Conservation (phyloP, 2,797 vertebrate genomes). For the Menidia menidia region DNA sequence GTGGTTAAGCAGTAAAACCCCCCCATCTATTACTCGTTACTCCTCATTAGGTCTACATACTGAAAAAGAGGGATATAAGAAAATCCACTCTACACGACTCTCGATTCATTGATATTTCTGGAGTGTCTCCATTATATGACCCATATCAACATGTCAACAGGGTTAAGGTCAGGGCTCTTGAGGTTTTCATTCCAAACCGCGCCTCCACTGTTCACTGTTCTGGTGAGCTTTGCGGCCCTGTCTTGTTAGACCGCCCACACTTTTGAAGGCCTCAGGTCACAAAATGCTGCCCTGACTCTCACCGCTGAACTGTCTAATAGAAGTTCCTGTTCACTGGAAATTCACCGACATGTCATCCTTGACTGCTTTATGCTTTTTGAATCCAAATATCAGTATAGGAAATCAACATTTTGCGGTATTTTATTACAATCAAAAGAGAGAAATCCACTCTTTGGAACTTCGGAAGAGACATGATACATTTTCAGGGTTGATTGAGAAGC, state of each 20-base stretch:
- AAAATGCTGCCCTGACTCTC: neutral
- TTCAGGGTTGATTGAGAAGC: neutral
- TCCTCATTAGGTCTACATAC: too few species aligned
- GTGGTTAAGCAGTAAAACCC: too few species aligned
- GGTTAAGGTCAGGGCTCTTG: neutral
- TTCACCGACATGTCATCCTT: neutral
- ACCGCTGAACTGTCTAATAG: neutral
- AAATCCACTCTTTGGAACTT: neutral
- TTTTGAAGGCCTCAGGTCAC: neutral
- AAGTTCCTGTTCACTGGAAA: neutral
- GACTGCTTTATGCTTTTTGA: neutral
- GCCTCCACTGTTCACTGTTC: neutral
- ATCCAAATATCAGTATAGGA: neutral
- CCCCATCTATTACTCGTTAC: too few species aligned
- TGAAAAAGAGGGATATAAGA: too few species aligned
- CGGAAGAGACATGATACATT: neutral
- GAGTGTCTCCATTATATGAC: neutral
- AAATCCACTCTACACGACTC: neutral
- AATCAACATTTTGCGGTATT: too few species aligned
- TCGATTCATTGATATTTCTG: neutral
- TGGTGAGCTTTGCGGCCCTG: neutral
- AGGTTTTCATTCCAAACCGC: neutral
- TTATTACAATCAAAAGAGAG: neutral
- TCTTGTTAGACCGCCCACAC: neutral
- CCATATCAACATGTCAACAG: neutral